Evolutionary conservation across 2,797 vertebrate genomes (phyloP).

Genomic region (Neomorphus geoffroyi): DNA sequence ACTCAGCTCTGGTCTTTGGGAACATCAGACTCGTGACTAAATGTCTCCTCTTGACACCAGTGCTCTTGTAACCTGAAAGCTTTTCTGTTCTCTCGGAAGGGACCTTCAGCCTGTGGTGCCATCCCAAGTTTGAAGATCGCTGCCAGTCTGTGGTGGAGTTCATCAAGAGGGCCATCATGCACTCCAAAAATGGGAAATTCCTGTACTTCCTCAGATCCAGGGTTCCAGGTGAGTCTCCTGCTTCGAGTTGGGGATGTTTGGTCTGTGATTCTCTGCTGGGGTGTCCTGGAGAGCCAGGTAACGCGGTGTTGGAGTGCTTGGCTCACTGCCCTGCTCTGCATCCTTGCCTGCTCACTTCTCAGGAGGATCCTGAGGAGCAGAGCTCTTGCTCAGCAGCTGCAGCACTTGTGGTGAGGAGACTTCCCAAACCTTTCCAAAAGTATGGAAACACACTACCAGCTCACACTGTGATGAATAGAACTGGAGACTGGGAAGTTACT

Average conservation of each 20-base stretch:
- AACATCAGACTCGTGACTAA: neutral
- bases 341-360: neutral
- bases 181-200: constrained; percentile 97
- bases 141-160: constrained; percentile 99
- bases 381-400: neutral
- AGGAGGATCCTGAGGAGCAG: neutral
- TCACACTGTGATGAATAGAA: neutral
- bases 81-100: constrained; percentile 66
- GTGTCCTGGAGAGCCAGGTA: neutral
- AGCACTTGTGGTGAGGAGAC: neutral
- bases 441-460: accelerated
- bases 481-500: neutral
- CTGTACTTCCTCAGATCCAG: constrained; percentile 96
- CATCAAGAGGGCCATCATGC: constrained; percentile 96
- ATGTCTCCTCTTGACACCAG: neutral
- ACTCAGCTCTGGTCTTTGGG: neutral
- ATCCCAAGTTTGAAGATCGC: constrained; percentile 93
- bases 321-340: neutral
- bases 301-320: accelerated
- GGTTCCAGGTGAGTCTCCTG: constrained; percentile 86
- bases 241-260: neutral
- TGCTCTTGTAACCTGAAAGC: accelerated
- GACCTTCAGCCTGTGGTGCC: constrained; percentile 90
- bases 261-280: neutral
- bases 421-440: neutral